These are phyloP conservation scores for Regulus satrapa DNA, from an alignment of 2,113 vertebrate species.

Conservation along the genomic window DNA sequence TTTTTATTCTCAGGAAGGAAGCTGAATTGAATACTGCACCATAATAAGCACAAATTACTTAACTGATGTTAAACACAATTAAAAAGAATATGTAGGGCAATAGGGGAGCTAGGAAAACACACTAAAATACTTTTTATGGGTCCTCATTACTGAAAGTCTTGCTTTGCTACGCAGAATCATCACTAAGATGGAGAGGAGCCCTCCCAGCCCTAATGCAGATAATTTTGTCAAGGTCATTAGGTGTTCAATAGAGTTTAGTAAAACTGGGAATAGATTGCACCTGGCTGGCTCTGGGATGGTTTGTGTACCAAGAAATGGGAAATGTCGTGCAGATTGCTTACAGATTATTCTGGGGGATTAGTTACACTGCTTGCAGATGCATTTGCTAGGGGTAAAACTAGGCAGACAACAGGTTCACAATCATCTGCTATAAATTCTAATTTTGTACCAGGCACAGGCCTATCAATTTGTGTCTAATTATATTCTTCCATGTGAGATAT, in stretches of 20 bases:
- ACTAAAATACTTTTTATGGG: constrained; percentile 9
- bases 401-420: constrained; percentile 56
- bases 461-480: constrained; percentile 78
- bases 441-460: constrained; percentile 57
- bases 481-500: constrained; percentile 70
- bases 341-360: constrained; percentile 68
- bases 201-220: constrained; percentile 42
- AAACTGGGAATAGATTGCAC: constrained; percentile 50
- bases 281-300: constrained; percentile 55
- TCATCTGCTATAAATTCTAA: constrained; percentile 67
- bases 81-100: background rate
- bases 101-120: background rate
- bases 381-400: constrained; percentile 47
- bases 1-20: constrained; percentile 43
- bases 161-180: constrained; percentile 12
- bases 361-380: constrained; percentile 54
- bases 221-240: constrained; percentile 71
- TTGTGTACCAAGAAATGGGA: constrained; percentile 47
- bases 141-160: background rate
- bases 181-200: constrained; percentile 1
- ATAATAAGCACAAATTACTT: background rate
- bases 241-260: constrained; percentile 63
- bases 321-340: constrained; percentile 43
- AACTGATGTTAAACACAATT: background rate
- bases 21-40: background rate